Evolutionary conservation across 2,797 vertebrate species (phyloP).

Genomic region (Valencia hispanica): DNA sequence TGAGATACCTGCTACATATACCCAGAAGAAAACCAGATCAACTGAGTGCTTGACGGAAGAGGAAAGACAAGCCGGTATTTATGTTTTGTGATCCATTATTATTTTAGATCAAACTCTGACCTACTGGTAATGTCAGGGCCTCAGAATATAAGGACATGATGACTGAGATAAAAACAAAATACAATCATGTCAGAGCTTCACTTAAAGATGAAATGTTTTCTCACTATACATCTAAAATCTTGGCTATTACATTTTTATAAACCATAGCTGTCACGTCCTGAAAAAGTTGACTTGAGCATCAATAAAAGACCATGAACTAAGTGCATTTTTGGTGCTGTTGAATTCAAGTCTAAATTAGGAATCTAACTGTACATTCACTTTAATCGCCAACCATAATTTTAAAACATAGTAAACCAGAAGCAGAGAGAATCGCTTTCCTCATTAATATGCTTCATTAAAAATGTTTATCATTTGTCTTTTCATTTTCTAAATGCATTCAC

Average conservation of each 20-base stretch:
- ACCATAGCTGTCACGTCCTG: not conserved
- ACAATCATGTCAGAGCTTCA: not conserved
- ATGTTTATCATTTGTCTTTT: not conserved
- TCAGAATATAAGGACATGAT: not conserved
- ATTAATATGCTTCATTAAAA: not conserved
- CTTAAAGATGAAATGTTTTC: not conserved
- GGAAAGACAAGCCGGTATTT: not conserved
- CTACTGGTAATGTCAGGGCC: not conserved
- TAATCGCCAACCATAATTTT: not conserved
- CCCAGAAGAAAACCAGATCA: not conserved
- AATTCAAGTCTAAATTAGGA: not conserved
- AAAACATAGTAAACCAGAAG: not conserved
- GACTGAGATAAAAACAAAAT: not conserved
- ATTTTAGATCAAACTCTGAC: not conserved
- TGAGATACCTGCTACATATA: not conserved
- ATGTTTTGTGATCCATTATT: not conserved
- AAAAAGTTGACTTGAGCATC: not conserved
- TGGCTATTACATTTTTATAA: not conserved
- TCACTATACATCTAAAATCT: not conserved
- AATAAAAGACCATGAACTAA: not conserved
- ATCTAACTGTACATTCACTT: not conserved
- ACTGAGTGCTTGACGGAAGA: not conserved
- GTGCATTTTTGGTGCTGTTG: not conserved
- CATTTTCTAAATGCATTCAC: not conserved
- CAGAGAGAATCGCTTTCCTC: not conserved